These are phyloP conservation scores for Sialia sialis DNA, from an alignment of 2,113 vertebrate genomes.

Conservation along the genomic window DNA sequence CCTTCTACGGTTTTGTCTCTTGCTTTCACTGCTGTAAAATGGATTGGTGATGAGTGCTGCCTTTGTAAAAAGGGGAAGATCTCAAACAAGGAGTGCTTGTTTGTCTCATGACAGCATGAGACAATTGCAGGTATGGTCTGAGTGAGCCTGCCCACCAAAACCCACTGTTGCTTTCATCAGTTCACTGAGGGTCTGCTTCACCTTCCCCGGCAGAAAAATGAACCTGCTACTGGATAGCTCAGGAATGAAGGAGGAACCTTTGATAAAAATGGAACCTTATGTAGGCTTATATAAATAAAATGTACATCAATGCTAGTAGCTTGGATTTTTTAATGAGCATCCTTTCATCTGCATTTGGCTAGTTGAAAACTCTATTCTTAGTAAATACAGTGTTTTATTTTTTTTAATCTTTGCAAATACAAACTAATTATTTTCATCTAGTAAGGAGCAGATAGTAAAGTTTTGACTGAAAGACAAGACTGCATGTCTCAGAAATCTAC, in stretches of 20 bases:
- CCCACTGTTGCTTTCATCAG: background rate
- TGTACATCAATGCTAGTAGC: background rate
- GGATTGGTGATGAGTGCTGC: background rate
- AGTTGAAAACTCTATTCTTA: background rate
- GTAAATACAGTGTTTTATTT: background rate
- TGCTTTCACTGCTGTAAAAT: background rate
- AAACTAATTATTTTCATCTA: background rate
- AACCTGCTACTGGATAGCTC: background rate
- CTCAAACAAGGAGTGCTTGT: background rate
- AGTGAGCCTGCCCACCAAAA: background rate
- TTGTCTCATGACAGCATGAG: background rate
- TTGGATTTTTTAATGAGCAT: background rate
- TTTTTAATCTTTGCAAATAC: background rate
- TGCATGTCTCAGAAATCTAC: background rate
- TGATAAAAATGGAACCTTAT: background rate
- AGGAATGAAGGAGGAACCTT: background rate
- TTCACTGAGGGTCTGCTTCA: background rate
- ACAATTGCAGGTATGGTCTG: background rate
- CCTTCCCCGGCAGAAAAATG: background rate
- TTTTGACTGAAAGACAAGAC: background rate
- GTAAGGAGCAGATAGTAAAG: background rate
- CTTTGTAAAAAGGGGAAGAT: background rate
- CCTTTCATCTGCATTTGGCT: background rate
- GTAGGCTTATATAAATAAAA: background rate
- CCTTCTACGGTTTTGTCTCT: background rate